Evolutionary conservation across 2,888 invertebrate species (phyloP).

Genomic region (Stenotaenia linearis): DNA sequence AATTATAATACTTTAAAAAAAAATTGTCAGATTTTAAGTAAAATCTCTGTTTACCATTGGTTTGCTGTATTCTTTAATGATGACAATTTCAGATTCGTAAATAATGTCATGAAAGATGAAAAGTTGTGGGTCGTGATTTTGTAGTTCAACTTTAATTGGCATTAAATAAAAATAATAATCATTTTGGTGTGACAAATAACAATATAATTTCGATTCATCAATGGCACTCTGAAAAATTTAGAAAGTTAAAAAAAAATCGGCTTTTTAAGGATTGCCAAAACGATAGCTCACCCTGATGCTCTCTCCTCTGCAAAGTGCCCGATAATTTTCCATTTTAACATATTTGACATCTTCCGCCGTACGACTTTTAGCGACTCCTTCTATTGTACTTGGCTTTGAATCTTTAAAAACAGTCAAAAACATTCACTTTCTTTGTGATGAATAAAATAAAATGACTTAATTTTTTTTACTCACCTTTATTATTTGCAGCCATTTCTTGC

Average conservation of each 20-base stretch:
- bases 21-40: neutral
- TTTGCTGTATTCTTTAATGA: slow-evolving; percentile 39
- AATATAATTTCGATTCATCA: slow-evolving; percentile 39
- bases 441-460: too few relatives aligned
- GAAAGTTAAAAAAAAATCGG: neutral
- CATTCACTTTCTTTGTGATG: too few relatives aligned
- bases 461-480: too few relatives aligned
- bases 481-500: too few relatives aligned
- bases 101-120: slow-evolving; percentile 43
- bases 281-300: slow-evolving; percentile 13
- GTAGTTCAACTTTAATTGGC: slow-evolving; percentile 43
- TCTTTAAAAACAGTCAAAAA: too few relatives aligned
- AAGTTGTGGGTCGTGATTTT: slow-evolving; percentile 40
- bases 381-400: too few relatives aligned
- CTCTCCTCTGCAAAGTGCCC: slow-evolving; percentile 35
- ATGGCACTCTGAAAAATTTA: neutral
- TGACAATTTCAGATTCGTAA: slow-evolving; percentile 40
- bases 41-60: slow-evolving; percentile 40
- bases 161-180: slow-evolving; percentile 40
- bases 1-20: neutral
- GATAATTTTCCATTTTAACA: slow-evolving; percentile 30
- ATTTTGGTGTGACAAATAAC: slow-evolving; percentile 39
- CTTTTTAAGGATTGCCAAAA: neutral
- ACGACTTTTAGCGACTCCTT: neutral
- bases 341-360: neutral